Evolutionary conservation across 1,140 invertebrate genomes (phyloP), one percentile per base, ranked within the genome.

Genomic region (Centruroides vittatus): DNA sequence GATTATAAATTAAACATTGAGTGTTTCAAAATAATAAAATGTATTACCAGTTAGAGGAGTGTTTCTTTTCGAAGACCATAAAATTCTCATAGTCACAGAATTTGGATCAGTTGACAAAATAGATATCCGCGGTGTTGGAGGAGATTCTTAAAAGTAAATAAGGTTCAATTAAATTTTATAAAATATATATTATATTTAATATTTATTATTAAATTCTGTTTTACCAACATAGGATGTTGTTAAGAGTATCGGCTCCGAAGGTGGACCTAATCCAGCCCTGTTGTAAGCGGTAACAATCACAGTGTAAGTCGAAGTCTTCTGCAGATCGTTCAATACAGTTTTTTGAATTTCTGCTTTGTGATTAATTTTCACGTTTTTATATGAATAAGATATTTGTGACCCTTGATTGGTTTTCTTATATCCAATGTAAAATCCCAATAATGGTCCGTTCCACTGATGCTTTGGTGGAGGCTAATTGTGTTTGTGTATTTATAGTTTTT

Each of bases 201-300:
- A 6, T 41, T 6, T 41, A 6, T 41, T 41, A 41, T 6, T 41
- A 41, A 41, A 41, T 6, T 41, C 5, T 41, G 8, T 41, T 8
- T 41, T 41, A 68, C 67, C 66, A 54, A 89, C 89, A 80, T 93
- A 89, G 12, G 88, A 89, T 3, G 91, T 93, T 69, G 92, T 89
- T 51, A 91, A 88, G 67, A 85, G 85, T 13, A 86, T 80, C 73
- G 93, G 89, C 47, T 86, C 84, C 36, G 87, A 91, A 69, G 89
- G 82, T 0, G 93, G 92, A 47, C 93, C 92, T 2, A 87, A 83
- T 10, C 93, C 93, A 67, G 93, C 85, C 74, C 89, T 89, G 74
- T 96, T 97, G 71, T 93, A 95, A 0, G 91, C 91, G 76, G 93
- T 89, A 11, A 95, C 89, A 7, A 95, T 89, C 0, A 96, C 86